These are phyloP conservation scores for Papilio machaon DNA, from an alignment of 1,140 invertebrate species.

Conservation along the genomic window DNA sequence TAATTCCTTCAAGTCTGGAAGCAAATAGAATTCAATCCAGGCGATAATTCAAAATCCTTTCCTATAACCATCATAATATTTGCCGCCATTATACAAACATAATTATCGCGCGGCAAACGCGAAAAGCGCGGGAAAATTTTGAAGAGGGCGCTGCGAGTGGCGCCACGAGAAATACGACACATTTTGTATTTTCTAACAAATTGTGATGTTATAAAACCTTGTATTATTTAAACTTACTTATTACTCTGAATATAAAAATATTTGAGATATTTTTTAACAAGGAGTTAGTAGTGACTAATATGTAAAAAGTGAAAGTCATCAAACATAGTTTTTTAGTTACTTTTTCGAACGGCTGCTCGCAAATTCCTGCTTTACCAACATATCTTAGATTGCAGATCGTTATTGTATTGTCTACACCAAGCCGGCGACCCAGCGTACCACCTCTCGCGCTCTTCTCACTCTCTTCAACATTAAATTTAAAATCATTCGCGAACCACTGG, in stretches of 20 bases:
- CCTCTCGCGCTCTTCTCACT: too few relatives aligned
- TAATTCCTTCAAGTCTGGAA: constrained; percentile 5
- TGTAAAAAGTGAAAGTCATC: too few relatives aligned
- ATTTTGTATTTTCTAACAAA: constrained; percentile 23
- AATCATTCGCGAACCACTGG: too few relatives aligned
- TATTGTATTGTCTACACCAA: too few relatives aligned
- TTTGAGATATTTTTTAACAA: neutral
- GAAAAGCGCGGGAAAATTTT: constrained; percentile 28
- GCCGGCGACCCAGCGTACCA: too few relatives aligned
- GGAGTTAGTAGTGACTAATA: too few relatives aligned
- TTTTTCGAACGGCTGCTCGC: too few relatives aligned
- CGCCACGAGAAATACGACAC: neutral
- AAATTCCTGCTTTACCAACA: too few relatives aligned
- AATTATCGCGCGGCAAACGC: constrained; percentile 21
- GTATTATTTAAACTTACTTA: constrained; percentile 6
- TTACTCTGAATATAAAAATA: neutral
- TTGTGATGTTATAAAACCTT: neutral
- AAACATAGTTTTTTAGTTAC: too few relatives aligned
- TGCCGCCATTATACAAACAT: constrained; percentile 11
- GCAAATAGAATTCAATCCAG: neutral
- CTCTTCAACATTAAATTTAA: too few relatives aligned
- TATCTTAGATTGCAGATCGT: too few relatives aligned
- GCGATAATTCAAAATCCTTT: constrained; percentile 16
- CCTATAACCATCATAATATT: constrained; percentile 12
- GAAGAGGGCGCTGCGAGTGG: constrained; percentile 11